Base-by-base conservation (phyloP, 2,113 vertebrate species). In the Pteruthius melanotis region DNA sequence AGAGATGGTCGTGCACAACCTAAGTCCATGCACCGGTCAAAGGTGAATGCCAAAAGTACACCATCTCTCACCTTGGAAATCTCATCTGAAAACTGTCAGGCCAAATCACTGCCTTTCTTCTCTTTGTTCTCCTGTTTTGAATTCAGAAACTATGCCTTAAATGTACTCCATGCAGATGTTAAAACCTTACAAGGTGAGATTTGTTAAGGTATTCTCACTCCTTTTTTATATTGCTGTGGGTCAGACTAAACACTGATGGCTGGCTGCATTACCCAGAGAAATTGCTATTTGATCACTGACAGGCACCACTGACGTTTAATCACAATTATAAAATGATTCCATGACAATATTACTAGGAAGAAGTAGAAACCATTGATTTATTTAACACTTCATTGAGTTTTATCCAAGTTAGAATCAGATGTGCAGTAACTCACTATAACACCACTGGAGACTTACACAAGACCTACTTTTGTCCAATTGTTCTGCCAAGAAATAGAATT, bases 351-450 rank as follows among this genome's bases (percentile, higher is more conserved):
- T 83, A 89, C 75, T 74, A 77, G 63, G 75, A 91, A 86, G 79
- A 95, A 93, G 64, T 57, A 95, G 75, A 95, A 95, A 85, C 13
- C 79, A 59, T 74, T 86, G 75, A 94, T 95, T 93, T 91, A 90
- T 93, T 96, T 94, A 93, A 12, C 75, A 83, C 63, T 83, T 95
- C 84, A 83, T 59, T 93, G 87, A 89, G 42, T 87, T 93, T 91
- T 89, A 90, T 85, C 89, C 85, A 91, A 85, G 78, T 91, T 79
- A 63, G 81, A 90, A 77, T 95, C 70, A 90, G 63, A 94, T 85
- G 59, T 90, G 91, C 66, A 87, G 72, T 95, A 95, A 95, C 59
- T 92, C 78, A 47, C 57, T 83, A 2, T 54, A 94, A 66, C 61
- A 83, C 57, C 66, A 72, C 35, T 66, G 60, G 79, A 90, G 82